phyloP scores from a whole-genome alignment of 92 coral and sea anemone genomes.

The Plumapathes pennacea region DNA sequence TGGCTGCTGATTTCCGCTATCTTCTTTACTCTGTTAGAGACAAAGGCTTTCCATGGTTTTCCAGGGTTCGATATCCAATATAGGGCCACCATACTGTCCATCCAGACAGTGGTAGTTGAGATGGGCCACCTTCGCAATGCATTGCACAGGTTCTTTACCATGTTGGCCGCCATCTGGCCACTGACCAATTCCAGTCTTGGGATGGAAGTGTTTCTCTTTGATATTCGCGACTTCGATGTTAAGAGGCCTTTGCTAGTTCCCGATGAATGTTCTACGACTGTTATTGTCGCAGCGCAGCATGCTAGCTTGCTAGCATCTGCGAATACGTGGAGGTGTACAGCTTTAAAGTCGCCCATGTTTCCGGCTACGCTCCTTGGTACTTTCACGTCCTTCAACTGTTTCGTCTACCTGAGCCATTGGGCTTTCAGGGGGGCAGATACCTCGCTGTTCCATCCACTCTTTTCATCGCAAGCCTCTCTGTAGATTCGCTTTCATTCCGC shows the following conservation, averaged over 20 bases:
- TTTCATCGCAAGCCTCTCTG: conserved; percentile 22
- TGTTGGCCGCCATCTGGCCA: conserved; percentile 23
- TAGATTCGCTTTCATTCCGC: conserved; percentile 36
- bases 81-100: conserved; percentile 31
- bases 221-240: conserved; percentile 30
- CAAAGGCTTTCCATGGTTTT: conserved; percentile 31
- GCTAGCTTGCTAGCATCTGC: conserved; percentile 34
- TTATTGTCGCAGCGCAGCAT: conserved; percentile 14
- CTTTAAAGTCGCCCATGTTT: not conserved
- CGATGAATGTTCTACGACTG: conserved; percentile 10
- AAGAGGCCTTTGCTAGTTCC: conserved; percentile 16
- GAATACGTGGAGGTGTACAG: conserved; percentile 12
- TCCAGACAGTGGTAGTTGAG: conserved; percentile 17
- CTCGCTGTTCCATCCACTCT: conserved; percentile 16
- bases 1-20: conserved; percentile 11
- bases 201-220: conserved; percentile 36
- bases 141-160: conserved; percentile 15
- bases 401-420: conserved; percentile 34
- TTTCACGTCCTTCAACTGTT: conserved; percentile 10
- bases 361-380: conserved; percentile 14
- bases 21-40: conserved; percentile 26
- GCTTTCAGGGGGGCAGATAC: not conserved
- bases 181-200: conserved; percentile 17
- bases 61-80: conserved; percentile 26
- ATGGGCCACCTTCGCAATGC: conserved; percentile 21